phyloP scores from a whole-genome alignment of 2,888 invertebrate species.

The Limnephilus marmoratus region DNA sequence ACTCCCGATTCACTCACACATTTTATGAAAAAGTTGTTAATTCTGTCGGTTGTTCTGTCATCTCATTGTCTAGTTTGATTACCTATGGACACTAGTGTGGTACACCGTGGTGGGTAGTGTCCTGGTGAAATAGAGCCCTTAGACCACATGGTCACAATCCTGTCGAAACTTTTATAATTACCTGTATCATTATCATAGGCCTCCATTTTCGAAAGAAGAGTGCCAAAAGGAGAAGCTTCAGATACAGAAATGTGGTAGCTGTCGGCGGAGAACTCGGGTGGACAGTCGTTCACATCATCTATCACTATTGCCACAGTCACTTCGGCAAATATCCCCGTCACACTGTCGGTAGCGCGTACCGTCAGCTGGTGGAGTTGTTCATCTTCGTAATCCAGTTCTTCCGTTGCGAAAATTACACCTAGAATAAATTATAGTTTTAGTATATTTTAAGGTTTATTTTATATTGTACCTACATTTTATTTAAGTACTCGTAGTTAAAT shows the following conservation, averaged over 20 bases:
- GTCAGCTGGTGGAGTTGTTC: conserved; percentile 87
- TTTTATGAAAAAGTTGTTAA: too few relatives aligned
- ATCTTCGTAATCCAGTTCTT: conserved; percentile 91
- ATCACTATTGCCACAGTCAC: conserved; percentile 89
- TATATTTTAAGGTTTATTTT: too few relatives aligned
- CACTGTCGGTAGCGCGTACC: conserved; percentile 93
- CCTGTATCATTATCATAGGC: conserved; percentile 89
- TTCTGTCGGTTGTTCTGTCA: too few relatives aligned
- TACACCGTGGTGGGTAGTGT: too few relatives aligned
- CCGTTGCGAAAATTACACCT: conserved; percentile 93
- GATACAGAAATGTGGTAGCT: conserved; percentile 88
- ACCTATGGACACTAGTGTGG: too few relatives aligned
- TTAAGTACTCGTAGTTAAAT: too few relatives aligned
- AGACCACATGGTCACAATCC: background rate
- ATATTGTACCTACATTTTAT: too few relatives aligned
- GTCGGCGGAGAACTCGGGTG: conserved; percentile 88
- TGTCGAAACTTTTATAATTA: conserved; percentile 67
- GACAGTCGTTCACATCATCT: conserved; percentile 93
- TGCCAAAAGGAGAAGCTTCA: conserved; percentile 89
- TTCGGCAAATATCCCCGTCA: conserved; percentile 91
- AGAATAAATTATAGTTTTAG: background rate
- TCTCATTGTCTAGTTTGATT: too few relatives aligned
- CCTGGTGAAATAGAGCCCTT: background rate
- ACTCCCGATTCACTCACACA: too few relatives aligned
- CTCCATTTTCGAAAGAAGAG: conserved; percentile 82